phyloP scores from a whole-genome alignment of 2,888 invertebrate species.

The Orthonychiurus folsomi region DNA sequence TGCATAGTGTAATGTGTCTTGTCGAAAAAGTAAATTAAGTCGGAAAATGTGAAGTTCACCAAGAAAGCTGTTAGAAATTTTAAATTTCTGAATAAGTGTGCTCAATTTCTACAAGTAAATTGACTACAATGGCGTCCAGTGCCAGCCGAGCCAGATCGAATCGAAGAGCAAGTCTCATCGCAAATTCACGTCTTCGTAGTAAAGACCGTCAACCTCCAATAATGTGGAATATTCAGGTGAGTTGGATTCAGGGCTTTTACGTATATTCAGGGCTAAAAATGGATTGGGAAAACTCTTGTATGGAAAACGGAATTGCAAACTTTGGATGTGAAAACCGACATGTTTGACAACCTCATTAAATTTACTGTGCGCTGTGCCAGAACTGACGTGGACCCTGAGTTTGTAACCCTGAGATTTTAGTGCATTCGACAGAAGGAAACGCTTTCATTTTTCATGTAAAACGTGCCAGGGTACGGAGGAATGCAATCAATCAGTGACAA shows the following conservation, averaged over 20 bases:
- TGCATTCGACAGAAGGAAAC: neutral
- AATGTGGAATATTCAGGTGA: conserved; percentile 37
- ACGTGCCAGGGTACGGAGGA: neutral
- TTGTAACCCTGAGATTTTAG: too few relatives aligned
- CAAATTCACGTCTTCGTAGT: neutral
- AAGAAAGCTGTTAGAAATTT: too few relatives aligned
- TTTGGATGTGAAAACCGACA: neutral
- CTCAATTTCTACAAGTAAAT: too few relatives aligned
- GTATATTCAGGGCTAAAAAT: too few relatives aligned
- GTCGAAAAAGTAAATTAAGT: too few relatives aligned
- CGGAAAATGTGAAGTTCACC: too few relatives aligned
- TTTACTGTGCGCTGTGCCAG: neutral
- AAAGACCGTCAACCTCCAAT: conserved; percentile 28
- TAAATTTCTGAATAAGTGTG: too few relatives aligned
- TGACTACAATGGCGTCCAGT: neutral
- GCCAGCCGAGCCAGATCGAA: neutral
- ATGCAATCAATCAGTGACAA: conserved; percentile 1
- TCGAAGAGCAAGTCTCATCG: neutral
- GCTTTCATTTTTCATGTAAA: neutral
- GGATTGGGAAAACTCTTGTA: neutral
- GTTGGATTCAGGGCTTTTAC: neutral
- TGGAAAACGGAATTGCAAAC: neutral
- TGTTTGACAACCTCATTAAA: neutral
- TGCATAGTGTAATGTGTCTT: too few relatives aligned
- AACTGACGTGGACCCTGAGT: neutral